Percentiles rank a stretch among this genome's conserved stretches.
Conservation (phyloP, 2,113 vertebrate genomes). For the Hippotragus niger region DNA sequence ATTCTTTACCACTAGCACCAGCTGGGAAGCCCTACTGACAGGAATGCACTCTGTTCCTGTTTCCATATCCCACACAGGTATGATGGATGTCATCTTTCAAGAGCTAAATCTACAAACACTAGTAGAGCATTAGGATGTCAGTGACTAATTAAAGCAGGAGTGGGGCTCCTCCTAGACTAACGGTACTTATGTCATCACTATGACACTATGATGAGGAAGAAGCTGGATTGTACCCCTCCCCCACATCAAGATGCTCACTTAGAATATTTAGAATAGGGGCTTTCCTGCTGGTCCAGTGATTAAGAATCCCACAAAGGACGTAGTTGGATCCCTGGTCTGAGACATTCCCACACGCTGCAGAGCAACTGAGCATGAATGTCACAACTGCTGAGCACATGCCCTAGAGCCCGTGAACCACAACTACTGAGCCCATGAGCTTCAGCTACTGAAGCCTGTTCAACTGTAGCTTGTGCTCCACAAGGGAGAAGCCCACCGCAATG, state of each 20-base stretch:
- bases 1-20: not conserved
- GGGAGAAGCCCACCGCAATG: not conserved
- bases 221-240: not conserved
- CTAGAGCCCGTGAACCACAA: not conserved
- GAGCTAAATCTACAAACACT: constrained; percentile 6
- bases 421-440: not conserved
- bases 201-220: not conserved
- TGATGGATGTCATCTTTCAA: not conserved
- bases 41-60: not conserved
- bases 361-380: not conserved
- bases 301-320: not conserved
- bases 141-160: not conserved
- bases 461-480: not conserved
- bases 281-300: not conserved
- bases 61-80: not conserved
- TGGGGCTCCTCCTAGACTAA: not conserved
- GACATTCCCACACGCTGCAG: not conserved
- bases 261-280: not conserved
- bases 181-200: not conserved
- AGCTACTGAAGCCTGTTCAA: not conserved
- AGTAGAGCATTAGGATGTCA: not conserved
- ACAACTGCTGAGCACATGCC: not conserved
- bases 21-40: not conserved
- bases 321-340: not conserved
- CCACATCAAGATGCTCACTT: not conserved